Percentiles rank a stretch among this genome's conserved stretches.
These are phyloP conservation scores for Pteropus alecto DNA, from an alignment of 2,113 vertebrate species.

Conservation along the genomic window DNA sequence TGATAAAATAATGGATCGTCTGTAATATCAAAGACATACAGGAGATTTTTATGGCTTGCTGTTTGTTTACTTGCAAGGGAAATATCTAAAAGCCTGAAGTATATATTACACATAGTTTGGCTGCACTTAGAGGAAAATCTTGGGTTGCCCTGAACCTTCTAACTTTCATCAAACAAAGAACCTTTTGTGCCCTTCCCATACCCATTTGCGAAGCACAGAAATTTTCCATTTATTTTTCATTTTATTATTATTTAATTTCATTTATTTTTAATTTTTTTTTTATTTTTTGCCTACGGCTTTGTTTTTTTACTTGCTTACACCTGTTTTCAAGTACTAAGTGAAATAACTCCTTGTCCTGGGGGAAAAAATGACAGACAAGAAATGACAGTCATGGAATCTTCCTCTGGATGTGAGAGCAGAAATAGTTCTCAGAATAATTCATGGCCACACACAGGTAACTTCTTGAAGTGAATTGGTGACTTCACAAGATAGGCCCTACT, in stretches of 20 bases:
- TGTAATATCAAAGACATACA: conserved; percentile 46
- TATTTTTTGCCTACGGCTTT: conserved; percentile 54
- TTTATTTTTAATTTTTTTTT: background rate
- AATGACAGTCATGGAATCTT: conserved; percentile 62
- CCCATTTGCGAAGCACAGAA: conserved; percentile 25
- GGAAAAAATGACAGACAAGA: conserved; percentile 61
- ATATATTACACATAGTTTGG: conserved; percentile 69
- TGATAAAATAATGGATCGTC: background rate
- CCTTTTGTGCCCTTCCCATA: conserved; percentile 56
- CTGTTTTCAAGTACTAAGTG: conserved; percentile 73
- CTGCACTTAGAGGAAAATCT: conserved; percentile 50
- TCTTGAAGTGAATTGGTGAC: conserved; percentile 62
- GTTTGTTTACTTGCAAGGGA: conserved; percentile 66
- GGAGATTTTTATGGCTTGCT: conserved; percentile 43
- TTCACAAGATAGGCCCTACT: conserved; percentile 58
- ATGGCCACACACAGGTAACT: conserved; percentile 66
- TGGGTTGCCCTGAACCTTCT: conserved; percentile 61
- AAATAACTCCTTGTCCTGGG: conserved; percentile 52
- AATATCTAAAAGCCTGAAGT: conserved; percentile 60
- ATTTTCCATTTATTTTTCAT: conserved; percentile 44
- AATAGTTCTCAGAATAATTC: conserved; percentile 72
- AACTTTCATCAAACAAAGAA: conserved; percentile 74
- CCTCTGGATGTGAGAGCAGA: conserved; percentile 62
- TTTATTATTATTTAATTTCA: conserved; percentile 29
- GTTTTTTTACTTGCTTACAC: conserved; percentile 65